Evolutionary conservation across 2,113 vertebrate species (phyloP).

Genomic region (Labrus mixtus): DNA sequence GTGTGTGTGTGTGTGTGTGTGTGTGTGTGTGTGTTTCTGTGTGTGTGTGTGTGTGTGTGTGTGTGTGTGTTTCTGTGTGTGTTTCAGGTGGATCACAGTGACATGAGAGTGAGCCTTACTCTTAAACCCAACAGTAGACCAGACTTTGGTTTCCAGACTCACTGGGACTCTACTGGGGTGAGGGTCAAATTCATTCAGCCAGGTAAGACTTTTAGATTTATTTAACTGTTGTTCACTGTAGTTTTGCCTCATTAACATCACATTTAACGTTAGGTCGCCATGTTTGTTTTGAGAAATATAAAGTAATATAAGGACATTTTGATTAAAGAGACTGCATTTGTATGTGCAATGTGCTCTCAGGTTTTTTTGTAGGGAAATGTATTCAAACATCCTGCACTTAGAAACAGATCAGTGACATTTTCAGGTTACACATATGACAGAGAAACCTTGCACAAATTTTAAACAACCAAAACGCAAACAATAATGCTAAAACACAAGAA

Average conservation of each 20-base stretch:
- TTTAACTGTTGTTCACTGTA: constrained; percentile 7
- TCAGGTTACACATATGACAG: no score
- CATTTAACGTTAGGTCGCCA: not conserved
- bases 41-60: no score
- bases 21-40: no score
- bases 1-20: no score
- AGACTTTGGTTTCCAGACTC: constrained; percentile 93
- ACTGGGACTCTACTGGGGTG: constrained; percentile 86
- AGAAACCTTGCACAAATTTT: no score
- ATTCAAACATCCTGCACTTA: no score
- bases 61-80: constrained; percentile 31
- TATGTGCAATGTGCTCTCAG: not conserved
- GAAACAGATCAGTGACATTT: no score
- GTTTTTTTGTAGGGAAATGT: not conserved
- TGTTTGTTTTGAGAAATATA: not conserved
- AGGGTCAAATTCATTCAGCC: constrained; percentile 86
- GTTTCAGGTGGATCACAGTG: constrained; percentile 90
- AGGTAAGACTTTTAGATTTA: constrained; percentile 68
- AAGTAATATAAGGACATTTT: not conserved
- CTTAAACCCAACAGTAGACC: constrained; percentile 88
- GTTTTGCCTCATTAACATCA: not conserved
- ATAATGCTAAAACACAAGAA: no score
- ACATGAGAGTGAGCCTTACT: constrained; percentile 94
- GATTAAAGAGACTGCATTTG: no score
- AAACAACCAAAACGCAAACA: no score